These are phyloP conservation scores for Drosophila subsilvestris DNA, from an alignment of 2,888 invertebrate species.

Conservation along the genomic window DNA sequence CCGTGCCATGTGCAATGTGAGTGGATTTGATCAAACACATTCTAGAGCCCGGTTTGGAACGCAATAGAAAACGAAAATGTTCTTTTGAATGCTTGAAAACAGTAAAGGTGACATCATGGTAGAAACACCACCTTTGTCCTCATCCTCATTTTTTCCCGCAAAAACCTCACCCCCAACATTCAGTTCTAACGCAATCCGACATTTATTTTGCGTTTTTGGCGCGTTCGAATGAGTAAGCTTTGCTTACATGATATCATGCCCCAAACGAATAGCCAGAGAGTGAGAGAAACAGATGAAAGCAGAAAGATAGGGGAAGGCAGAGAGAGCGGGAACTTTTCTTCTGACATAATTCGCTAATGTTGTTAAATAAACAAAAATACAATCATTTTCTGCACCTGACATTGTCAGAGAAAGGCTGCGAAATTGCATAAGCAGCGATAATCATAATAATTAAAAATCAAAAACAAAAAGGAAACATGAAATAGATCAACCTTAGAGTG, in stretches of 20 bases:
- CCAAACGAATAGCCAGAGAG: neutral
- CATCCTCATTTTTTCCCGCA: slow-evolving; percentile 7
- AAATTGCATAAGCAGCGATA: slow-evolving; percentile 66
- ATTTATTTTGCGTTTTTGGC: slow-evolving; percentile 58
- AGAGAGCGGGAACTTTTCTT: slow-evolving; percentile 14
- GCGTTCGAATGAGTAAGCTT: slow-evolving; percentile 63
- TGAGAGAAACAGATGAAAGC: neutral
- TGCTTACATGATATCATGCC: slow-evolving; percentile 65
- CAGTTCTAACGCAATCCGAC: slow-evolving; percentile 11
- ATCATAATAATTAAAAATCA: slow-evolving; percentile 12
- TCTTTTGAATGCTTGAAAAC: slow-evolving; percentile 18
- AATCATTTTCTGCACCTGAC: slow-evolving; percentile 73
- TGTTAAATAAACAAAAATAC: slow-evolving; percentile 30
- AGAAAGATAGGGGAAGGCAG: neutral
- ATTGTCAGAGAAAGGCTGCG: slow-evolving; percentile 59
- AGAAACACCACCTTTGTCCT: neutral
- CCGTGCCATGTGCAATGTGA: slow-evolving; percentile 2
- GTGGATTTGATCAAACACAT: neutral
- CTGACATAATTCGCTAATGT: slow-evolving; percentile 65
- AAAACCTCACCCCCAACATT: slow-evolving; percentile 24
- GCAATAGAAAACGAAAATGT: slow-evolving; percentile 25
- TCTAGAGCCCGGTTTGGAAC: slow-evolving; percentile 12
- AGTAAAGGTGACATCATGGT: slow-evolving; percentile 16
- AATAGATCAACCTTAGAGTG: neutral
- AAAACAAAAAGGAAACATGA: slow-evolving; percentile 46